Percentiles rank a stretch among this genome's conserved stretches.
Conservation (phyloP, 2,888 invertebrate species). For the Strigamia maritima region DNA sequence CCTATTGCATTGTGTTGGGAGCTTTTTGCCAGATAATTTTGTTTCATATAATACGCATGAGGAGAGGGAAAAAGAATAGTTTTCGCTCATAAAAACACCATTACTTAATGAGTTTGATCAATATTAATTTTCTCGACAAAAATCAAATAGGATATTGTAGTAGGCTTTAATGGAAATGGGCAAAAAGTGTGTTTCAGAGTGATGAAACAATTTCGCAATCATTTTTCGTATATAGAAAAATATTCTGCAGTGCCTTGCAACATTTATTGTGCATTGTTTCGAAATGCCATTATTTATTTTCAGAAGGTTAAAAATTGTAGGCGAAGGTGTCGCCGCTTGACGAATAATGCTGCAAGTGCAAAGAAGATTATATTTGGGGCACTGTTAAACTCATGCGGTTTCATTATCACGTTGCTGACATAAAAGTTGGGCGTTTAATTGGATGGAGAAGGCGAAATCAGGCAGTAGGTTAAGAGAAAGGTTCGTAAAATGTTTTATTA, state of each 20-base stretch:
- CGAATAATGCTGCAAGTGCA: no score
- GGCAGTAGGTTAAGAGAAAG: neutral
- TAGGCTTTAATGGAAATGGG: neutral
- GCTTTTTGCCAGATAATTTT: neutral
- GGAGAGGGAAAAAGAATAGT: neutral
- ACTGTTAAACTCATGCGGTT: neutral
- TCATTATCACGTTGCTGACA: neutral
- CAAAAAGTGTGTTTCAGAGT: neutral
- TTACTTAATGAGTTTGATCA: neutral
- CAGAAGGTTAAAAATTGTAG: no score
- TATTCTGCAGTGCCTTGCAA: no score
- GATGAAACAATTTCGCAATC: no score
- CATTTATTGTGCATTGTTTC: no score
- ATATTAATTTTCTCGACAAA: neutral
- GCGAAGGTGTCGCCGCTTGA: no score
- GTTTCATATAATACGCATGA: neutral
- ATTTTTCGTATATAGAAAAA: no score
- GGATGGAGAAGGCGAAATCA: neutral
- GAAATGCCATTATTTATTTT: no score
- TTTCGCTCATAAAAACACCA: neutral
- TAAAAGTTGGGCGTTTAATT: neutral
- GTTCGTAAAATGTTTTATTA: neutral
- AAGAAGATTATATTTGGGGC: neutral
- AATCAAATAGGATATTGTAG: neutral
- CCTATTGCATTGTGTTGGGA: neutral